Evolutionary conservation across 2,113 vertebrate species (phyloP).

Genomic region (Rhinolophus ferrumequinum): DNA sequence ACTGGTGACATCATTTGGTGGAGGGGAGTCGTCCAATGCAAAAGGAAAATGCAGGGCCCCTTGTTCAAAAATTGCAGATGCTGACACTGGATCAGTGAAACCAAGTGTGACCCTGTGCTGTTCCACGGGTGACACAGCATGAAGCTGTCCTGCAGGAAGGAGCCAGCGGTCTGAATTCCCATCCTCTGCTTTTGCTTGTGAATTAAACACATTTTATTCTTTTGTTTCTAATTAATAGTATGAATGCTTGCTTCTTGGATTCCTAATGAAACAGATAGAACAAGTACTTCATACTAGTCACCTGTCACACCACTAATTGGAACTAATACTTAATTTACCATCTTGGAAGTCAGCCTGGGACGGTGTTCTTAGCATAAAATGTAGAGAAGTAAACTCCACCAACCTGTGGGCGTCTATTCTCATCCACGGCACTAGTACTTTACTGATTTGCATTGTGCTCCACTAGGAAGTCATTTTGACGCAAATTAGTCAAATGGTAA

Average conservation of each 20-base stretch:
- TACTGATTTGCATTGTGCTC: neutral
- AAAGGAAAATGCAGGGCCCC: neutral
- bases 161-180: neutral
- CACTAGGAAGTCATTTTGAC: slow-evolving; percentile 13
- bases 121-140: rapidly evolving
- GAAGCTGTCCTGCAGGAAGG: neutral
- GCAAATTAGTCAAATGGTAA: slow-evolving; percentile 62
- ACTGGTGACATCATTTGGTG: neutral
- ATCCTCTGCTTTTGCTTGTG: neutral
- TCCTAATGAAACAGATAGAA: slow-evolving; percentile 1
- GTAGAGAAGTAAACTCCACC: slow-evolving; percentile 21
- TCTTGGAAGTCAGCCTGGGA: slow-evolving; percentile 33
- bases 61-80: neutral
- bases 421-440: neutral
- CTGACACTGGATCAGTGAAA: neutral
- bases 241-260: neutral
- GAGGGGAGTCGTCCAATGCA: neutral
- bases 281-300: neutral
- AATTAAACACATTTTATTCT: neutral
- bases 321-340: slow-evolving; percentile 27
- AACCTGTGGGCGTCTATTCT: slow-evolving; percentile 36
- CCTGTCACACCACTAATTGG: slow-evolving; percentile 14
- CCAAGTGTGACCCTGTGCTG: neutral
- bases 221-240: neutral
- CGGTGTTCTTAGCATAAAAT: slow-evolving; percentile 49